A percentile compares a stretch with the other conserved stretches of the same genome.
Conservation (phyloP, 2,797 vertebrate genomes). For the Cryptoblepharus egeriae region DNA sequence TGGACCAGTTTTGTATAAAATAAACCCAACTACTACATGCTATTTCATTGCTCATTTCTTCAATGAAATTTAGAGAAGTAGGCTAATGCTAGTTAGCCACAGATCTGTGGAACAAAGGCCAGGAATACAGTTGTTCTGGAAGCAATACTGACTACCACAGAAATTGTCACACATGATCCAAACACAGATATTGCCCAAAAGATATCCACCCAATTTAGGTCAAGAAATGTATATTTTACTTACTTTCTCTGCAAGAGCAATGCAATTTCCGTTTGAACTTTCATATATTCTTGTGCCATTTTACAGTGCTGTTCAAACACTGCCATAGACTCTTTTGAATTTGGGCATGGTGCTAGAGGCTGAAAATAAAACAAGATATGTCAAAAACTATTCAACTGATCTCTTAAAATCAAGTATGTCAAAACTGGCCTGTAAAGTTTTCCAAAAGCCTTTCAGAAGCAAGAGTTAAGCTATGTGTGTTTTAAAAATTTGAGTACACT, state of each 20-base stretch:
- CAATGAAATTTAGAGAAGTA: not conserved
- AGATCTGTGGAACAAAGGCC: not conserved
- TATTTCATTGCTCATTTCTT: not conserved
- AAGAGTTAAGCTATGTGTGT: constrained; percentile 64
- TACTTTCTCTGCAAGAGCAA: constrained; percentile 98
- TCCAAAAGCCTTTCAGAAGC: constrained; percentile 70
- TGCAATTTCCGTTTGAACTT: constrained; percentile 98
- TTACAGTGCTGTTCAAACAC: constrained; percentile 99
- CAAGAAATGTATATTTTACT: constrained; percentile 70
- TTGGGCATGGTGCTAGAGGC: constrained; percentile 97
- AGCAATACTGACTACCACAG: not conserved
- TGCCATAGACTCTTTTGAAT: constrained; percentile 99
- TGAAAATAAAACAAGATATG: constrained; percentile 80
- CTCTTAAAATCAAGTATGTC: constrained; percentile 62
- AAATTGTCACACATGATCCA: too few species aligned
- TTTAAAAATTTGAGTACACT: constrained; percentile 54
- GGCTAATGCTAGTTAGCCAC: not conserved
- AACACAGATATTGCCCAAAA: not conserved
- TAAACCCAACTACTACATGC: too few species aligned
- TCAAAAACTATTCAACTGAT: constrained; percentile 74
- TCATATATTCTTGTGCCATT: constrained; percentile 99
- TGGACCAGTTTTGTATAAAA: too few species aligned
- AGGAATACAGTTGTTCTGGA: not conserved
- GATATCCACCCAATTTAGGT: constrained; percentile 25
- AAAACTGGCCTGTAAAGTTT: constrained; percentile 66